Evolutionary conservation across 2,888 invertebrate species (phyloP), one percentile per base, ranked within the genome.

Genomic region (Apantesis nais): DNA sequence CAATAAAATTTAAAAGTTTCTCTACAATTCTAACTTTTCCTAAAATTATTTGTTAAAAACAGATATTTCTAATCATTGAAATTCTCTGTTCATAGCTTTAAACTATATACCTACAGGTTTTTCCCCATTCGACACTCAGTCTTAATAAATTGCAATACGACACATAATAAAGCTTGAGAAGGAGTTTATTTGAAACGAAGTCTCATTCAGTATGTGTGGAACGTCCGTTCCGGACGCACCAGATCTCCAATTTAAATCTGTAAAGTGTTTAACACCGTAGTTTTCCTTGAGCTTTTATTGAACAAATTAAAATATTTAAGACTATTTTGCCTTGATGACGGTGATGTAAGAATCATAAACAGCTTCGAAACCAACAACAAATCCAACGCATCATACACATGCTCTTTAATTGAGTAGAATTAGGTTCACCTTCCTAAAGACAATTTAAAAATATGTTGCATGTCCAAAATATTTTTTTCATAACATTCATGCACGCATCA

Each of bases 181-280:
- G 61, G n/a, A 39, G 58, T 74, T 76, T 72, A 74, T 78, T 79
- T 72, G 29, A 29, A 58, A 58, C 58, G 16, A 58, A 58, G 55
- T 60, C 73, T 74, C 34, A 65, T 78, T 79, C 74, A 82, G 79
- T 80, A 89, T 85, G 85, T 79, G 68, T 73, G 87, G 88, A 86
- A 89, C 85, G 86, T 89, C 91, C 89, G 90, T 73, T 86, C 86
- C 88, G 90, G 90, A 89, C 83, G 79, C 83, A 71, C 74, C 79
- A 78, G 77, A 82, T 80, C 82, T 78, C 73, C 80, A 80, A 80
- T 76, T 74, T 70, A 70, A 77, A 74, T 78, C 70, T 73, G 64
- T 72, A 67, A 37, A 72, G 72, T 70, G 68, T 77, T 73, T 66
- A 68, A 74, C 62, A 67, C 72, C 60, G 69, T 44, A 66, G 66